Base-by-base conservation (phyloP, 37 sponge, comb jelly and placozoan genomes). In the Bolinopsis microptera region DNA sequence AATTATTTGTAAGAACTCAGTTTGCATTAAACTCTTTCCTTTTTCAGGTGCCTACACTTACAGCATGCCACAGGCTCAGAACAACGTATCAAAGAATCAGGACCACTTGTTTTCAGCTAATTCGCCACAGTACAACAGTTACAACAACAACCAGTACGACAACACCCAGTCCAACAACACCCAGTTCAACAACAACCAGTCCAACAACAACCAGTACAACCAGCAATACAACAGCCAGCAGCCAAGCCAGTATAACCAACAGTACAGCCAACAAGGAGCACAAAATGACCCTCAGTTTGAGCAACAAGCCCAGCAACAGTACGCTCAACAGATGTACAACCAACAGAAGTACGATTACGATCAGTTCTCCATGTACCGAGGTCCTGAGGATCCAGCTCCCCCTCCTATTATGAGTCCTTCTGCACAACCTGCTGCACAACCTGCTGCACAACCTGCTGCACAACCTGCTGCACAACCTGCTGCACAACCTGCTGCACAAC, bases 301-400 rank as follows among this genome's bases (percentile, higher is more conserved):
- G 61, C 90, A 86, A 33, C 30, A 13, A 16, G 80, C 80, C 0
- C 90, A 86, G 61, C 90, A 86, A 30, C 90, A 86, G 61, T 86
- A 86, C 22, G 90, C 34, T 2, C 90, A 86, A 86, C 90, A 86
- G 30, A 86, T 86, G 61, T 86, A 86, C 61, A 86, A 86, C 90
- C 41, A 41, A 48, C 61, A 38, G 90, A 86, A 86, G 22, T 41
- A 86, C 30, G 90, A 86, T 30, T 86, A n/a, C 26, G 90, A 86
- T n/a, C 90, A 41, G 61, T 86, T 86, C 39, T 24, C 90, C 41
- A 86, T 86, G 90, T 86, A 27, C 30, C 40, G 90, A 39, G 90
- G 90, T 40, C 90, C 90, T 25, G 90, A 86, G 61, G 90, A 86
- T 13, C 90, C 90, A 0, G 41, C 90, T n/a, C 90, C 90, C 36